Evolutionary conservation across 1,140 invertebrate genomes (phyloP), one percentile per base, ranked within the genome.

Genomic region (Polypedilum vanderplanki): DNA sequence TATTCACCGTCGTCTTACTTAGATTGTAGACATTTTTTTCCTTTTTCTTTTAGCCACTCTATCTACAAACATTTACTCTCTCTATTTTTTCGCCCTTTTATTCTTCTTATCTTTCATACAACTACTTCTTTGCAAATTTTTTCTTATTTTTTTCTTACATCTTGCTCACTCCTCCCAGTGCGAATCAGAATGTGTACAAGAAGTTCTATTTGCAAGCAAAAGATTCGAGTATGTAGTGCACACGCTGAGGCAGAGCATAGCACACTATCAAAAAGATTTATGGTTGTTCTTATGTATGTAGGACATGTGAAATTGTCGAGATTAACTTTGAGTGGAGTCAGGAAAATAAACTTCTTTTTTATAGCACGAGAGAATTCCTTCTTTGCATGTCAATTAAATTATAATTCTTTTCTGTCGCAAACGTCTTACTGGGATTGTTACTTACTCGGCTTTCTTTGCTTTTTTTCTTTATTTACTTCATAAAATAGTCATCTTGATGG

Each of bases 1-100:
- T n/a, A 4, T 57, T n/a, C 12, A 12, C 46, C 46, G n/a, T 57
- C 46, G 46, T n/a, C 46, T 57, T 57, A 57, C 46, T 57, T 57
- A 57, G 46, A 57, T 57, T 57, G 46, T 57, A 57, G 46, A 57
- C 46, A 57, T 57, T 57, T 57, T 46, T n/a, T n/a, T 57, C 46
- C 12, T n/a, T 15, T n/a, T 12, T 57, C 7, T 12, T n/a, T 33
- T 33, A 33, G 24, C 24, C 24, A 33, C 24, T 57, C 3, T n/a
- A 57, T 57, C 9, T 46, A 46, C 41, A 46, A 46, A 12, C 24
- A 33, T 46, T 46, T 9, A 12, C 15, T 46, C 40, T 10, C 10
- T 41, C 41, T 15, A 9, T 46, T 46, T 12, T 15, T 46, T 46
- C 41, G 15, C 8, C 41, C 41, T 46, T 15, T 15, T 46, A 46